Conservation (phyloP, 2,113 vertebrate genomes). For the Ondatra zibethicus region DNA sequence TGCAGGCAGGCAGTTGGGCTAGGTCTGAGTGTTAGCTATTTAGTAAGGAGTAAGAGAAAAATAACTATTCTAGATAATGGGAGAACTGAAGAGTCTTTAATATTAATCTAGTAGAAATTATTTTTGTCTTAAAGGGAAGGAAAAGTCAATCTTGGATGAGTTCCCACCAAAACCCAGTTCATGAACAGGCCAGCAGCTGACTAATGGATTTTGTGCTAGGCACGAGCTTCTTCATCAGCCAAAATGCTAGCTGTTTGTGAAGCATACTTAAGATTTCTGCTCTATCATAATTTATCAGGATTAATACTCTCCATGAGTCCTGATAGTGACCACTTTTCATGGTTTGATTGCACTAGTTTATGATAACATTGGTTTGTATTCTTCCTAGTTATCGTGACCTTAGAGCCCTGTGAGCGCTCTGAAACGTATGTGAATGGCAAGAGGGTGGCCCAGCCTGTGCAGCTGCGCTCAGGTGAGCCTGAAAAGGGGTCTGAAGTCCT, state of each 20-base stretch:
- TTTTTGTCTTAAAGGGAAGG: constrained; percentile 55
- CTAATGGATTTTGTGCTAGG: not conserved
- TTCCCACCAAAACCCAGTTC: not conserved
- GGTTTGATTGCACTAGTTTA: not conserved
- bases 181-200: constrained; percentile 3
- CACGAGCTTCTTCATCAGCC: constrained; percentile 18
- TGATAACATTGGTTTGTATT: constrained; percentile 46
- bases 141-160: constrained; percentile 4
- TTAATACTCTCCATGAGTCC: not conserved
- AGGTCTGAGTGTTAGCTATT: constrained; percentile 76
- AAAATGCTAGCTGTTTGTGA: constrained; percentile 1
- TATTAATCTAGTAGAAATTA: constrained; percentile 22
- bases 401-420: constrained; percentile 96
- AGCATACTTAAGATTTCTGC: constrained; percentile 25
- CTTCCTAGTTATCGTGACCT: constrained; percentile 92
- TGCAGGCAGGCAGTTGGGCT: not conserved
- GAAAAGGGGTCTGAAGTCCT: not conserved
- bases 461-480: constrained; percentile 95
- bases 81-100: constrained; percentile 23
- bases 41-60: constrained; percentile 49
- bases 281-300: not conserved
- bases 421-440: constrained; percentile 99
- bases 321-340: not conserved
- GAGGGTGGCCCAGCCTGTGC: constrained; percentile 93
- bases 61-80: not conserved